Percentiles rank a stretch among this genome's conserved stretches.
phyloP scores from a whole-genome alignment of 2,113 vertebrate species.

The Hypanus sabinus region DNA sequence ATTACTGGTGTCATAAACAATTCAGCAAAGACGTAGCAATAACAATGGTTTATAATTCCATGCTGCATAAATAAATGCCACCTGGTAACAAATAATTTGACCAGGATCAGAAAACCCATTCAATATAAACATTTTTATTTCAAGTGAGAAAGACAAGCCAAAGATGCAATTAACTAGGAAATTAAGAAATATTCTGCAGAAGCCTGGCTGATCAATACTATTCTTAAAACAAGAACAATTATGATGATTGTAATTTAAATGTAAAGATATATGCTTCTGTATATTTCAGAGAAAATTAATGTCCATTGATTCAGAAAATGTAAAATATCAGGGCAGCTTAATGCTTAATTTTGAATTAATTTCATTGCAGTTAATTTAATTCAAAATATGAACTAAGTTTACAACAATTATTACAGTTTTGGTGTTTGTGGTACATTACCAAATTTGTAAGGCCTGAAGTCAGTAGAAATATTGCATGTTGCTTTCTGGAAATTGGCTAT shows the following conservation, averaged over 20 bases:
- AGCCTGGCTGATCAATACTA: background rate
- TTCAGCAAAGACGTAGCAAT: constrained; percentile 82
- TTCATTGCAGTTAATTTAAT: background rate
- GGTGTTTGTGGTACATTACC: background rate
- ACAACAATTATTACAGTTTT: background rate
- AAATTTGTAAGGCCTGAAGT: background rate
- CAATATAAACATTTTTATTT: constrained; percentile 68
- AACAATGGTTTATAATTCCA: constrained; percentile 95
- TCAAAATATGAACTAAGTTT: background rate
- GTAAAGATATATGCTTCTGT: constrained; percentile 39
- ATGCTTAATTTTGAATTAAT: background rate
- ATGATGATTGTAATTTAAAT: constrained; percentile 31
- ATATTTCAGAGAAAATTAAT: background rate
- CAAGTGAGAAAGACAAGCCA: constrained; percentile 68
- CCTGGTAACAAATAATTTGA: constrained; percentile 90
- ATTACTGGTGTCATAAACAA: constrained; percentile 99
- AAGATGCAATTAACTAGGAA: constrained; percentile 71
- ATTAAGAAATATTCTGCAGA: constrained; percentile 55
- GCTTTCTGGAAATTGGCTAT: background rate
- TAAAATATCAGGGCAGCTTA: background rate
- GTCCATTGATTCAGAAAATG: background rate
- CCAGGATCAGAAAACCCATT: constrained; percentile 67
- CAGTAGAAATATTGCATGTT: too few species aligned
- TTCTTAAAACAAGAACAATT: constrained; percentile 39
- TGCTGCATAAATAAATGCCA: constrained; percentile 90